Conservation (phyloP, 2,797 vertebrate species). For the Centropyge bicolor region DNA sequence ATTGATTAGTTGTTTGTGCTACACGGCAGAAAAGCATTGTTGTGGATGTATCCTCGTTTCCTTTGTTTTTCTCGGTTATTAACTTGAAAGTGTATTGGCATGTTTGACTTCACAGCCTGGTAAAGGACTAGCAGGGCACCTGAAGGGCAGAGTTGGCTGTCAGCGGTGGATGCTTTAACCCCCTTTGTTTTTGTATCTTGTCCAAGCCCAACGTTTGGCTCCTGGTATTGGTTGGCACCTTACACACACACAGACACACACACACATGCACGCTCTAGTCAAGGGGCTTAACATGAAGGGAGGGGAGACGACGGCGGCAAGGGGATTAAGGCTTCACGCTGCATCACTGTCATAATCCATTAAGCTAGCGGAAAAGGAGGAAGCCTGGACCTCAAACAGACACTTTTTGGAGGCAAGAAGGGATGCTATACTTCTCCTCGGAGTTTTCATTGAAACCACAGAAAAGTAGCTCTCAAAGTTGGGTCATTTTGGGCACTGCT, state of each 20-base stretch:
- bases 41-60: background rate
- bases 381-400: constrained; percentile 63
- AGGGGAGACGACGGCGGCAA: constrained; percentile 63
- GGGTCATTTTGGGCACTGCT: constrained; percentile 22
- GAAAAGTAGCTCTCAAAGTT: constrained; percentile 37
- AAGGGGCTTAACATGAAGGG: constrained; percentile 77
- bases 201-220: constrained; percentile 53
- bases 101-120: constrained; percentile 21
- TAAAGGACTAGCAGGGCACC: constrained; percentile 31
- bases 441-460: constrained; percentile 59
- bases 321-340: constrained; percentile 80
- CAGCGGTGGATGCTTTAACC: constrained; percentile 48
- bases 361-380: constrained; percentile 73
- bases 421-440: constrained; percentile 36
- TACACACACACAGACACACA: constrained; percentile 52
- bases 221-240: constrained; percentile 57
- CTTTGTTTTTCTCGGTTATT: constrained; percentile 4
- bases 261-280: constrained; percentile 52
- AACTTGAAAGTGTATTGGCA: constrained; percentile 31
- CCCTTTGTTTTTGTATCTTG: constrained; percentile 50
- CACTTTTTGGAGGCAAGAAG: constrained; percentile 57
- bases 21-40: background rate
- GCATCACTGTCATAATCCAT: constrained; percentile 82
- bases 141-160: constrained; percentile 47
- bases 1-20: constrained; percentile 2